Conservation (phyloP, 2,113 vertebrate genomes). For the Brachionichthys hirsutus region DNA sequence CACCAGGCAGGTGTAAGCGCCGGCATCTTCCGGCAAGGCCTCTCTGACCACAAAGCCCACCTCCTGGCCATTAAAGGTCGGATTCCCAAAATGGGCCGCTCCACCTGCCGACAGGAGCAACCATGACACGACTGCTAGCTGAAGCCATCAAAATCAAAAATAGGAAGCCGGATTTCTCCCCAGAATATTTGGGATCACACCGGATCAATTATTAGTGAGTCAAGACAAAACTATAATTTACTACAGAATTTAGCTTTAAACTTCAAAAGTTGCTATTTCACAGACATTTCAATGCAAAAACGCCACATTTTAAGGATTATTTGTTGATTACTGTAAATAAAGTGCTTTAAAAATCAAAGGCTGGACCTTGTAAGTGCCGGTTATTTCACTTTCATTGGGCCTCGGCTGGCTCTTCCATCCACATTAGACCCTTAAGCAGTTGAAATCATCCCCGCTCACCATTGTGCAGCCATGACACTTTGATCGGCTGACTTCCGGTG, state of each 20-base stretch:
- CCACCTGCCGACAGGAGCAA: constrained; percentile 62
- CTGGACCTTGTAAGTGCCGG: not conserved
- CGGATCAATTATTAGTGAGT: too few relatives aligned
- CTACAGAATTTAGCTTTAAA: not conserved
- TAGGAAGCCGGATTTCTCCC: too few relatives aligned
- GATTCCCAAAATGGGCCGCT: constrained; percentile 60
- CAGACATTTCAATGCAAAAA: too few relatives aligned
- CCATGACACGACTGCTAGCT: constrained; percentile 9
- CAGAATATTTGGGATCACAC: too few relatives aligned
- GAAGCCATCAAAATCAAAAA: too few relatives aligned
- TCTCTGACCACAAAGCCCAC: constrained; percentile 69
- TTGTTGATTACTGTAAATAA: too few relatives aligned
- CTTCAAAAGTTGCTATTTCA: too few relatives aligned
- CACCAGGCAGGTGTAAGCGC: constrained; percentile 75
- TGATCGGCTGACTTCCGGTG: constrained; percentile 65
- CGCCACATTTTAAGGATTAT: too few relatives aligned
- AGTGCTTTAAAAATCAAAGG: too few relatives aligned
- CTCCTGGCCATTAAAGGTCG: constrained; percentile 51
- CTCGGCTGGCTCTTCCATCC: too few relatives aligned
- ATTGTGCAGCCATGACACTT: constrained; percentile 74
- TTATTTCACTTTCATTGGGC: too few relatives aligned
- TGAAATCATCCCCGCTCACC: constrained; percentile 57
- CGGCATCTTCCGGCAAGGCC: constrained; percentile 76
- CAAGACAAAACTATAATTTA: not conserved
- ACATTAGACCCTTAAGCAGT: too few relatives aligned